Base-by-base conservation (phyloP, 2,888 invertebrate genomes). In the Eupithecia insigniata region DNA sequence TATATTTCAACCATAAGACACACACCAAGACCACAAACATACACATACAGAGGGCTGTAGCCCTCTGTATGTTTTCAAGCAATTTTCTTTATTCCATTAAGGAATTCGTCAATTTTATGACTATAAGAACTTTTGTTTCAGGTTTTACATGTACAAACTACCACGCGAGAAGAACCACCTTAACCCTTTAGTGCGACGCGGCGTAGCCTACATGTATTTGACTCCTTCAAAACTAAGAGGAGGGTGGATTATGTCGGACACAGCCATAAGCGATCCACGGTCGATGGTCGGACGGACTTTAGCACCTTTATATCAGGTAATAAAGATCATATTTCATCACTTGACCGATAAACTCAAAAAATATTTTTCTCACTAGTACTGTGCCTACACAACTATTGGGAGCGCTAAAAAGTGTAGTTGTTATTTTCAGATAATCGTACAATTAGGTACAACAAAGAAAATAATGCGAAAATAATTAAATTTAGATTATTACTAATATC, bases 111-210 rank as follows among this genome's bases (percentile, higher is more conserved):
- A n/a, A 43, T 43, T 43, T 43, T 1, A 43, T 43, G 43, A 18
- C 43, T 7, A 18, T 43, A 10, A 22, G 10, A 10, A 3, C 10
- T 51, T n/a, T 30, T 32, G 12, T 70, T 90, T 8, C 82, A 98
- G 98, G 98, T 98, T 96, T 89, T 96, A 97, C 80, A 90, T 96
- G 34, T 98, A 98, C 89, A 98, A 98, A 90, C 85, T 98, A 75
- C 98, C 97, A 1, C 95, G 95, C 80, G 94, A 96, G 81, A 94
- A 94, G 68, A 88, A 94, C 74, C 95, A 94, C 76, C 83, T 92
- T 1, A 95, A 95, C 82, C 90, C 93, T 0, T 82, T 95, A 26
- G 92, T 96, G 71, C 92, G 92, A 68, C 89, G 91, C 76, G 98
- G 98, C 0, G 88, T 95, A 16, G 96, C 96, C 1, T 97, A 97